These are phyloP conservation scores for Eupithecia pulchellata DNA, from an alignment of 2,888 invertebrate species.

Conservation along the genomic window DNA sequence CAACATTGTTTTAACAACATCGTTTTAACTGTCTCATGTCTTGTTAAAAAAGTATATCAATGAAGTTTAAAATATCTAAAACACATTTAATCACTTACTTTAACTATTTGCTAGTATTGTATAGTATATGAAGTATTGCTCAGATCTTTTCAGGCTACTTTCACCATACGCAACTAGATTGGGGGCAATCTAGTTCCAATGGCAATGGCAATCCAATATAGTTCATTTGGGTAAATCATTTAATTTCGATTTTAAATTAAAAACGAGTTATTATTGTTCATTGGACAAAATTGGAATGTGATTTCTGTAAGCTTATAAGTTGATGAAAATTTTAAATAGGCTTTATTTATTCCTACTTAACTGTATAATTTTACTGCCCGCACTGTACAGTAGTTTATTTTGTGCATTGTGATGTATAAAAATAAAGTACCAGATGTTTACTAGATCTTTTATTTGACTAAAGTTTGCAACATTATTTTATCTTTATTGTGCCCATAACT, in stretches of 20 bases:
- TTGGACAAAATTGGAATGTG: slow-evolving; percentile 24
- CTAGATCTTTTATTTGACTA: background rate
- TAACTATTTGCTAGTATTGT: background rate
- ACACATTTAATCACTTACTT: background rate
- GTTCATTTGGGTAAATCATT: slow-evolving; percentile 16
- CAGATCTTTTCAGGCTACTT: background rate
- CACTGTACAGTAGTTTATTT: background rate
- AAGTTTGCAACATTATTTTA: background rate
- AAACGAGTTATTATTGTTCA: slow-evolving; percentile 3
- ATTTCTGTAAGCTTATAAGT: slow-evolving; percentile 20
- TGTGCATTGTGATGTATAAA: background rate
- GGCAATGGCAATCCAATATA: background rate
- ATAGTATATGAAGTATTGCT: too few relatives aligned
- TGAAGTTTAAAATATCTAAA: background rate
- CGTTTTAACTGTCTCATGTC: background rate
- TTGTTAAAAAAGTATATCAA: background rate
- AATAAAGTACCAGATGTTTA: background rate
- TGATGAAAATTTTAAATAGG: background rate
- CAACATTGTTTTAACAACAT: background rate
- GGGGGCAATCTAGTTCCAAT: too few relatives aligned
- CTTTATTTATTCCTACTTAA: background rate
- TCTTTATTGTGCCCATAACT: background rate
- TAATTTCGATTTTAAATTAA: background rate
- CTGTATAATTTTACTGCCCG: background rate
- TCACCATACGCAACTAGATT: background rate